Evolutionary conservation across 2,113 vertebrate genomes (phyloP).

Genomic region (Marmota monax): DNA sequence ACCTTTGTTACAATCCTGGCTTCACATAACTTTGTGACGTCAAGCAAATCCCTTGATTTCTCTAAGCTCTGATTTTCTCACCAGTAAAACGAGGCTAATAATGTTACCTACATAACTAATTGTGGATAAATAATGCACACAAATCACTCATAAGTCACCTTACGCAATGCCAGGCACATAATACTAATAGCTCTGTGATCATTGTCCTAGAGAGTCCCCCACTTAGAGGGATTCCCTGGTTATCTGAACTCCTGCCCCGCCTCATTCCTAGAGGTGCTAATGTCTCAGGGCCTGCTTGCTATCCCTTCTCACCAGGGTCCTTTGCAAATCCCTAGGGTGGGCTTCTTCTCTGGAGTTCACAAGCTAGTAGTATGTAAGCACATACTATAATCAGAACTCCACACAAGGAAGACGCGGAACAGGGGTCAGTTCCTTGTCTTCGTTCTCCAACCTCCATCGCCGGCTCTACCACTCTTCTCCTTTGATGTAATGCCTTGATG

Average conservation of each 20-base stretch:
- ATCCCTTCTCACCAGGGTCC: neutral
- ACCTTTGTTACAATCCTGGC: neutral
- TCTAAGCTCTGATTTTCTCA: neutral
- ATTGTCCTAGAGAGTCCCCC: neutral
- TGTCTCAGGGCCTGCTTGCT: neutral
- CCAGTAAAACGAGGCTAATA: neutral
- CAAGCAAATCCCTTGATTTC: neutral
- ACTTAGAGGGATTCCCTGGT: neutral
- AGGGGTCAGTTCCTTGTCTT: neutral
- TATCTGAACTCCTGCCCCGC: neutral
- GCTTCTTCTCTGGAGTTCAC: neutral
- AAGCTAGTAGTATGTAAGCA: neutral
- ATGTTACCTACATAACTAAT: neutral
- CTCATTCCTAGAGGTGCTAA: neutral
- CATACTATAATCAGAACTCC: neutral
- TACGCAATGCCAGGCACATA: neutral
- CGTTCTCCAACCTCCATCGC: neutral
- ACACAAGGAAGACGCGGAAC: neutral
- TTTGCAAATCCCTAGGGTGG: neutral
- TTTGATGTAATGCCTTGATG: constrained; percentile 24
- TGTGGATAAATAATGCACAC: neutral
- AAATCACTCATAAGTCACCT: neutral
- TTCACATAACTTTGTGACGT: neutral
- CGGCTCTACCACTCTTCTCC: constrained; percentile 60
- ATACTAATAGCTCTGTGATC: neutral